Evolutionary conservation across 2,888 invertebrate genomes (phyloP), one percentile per base, ranked within the genome.

Genomic region (Odontocolon sp.): DNA sequence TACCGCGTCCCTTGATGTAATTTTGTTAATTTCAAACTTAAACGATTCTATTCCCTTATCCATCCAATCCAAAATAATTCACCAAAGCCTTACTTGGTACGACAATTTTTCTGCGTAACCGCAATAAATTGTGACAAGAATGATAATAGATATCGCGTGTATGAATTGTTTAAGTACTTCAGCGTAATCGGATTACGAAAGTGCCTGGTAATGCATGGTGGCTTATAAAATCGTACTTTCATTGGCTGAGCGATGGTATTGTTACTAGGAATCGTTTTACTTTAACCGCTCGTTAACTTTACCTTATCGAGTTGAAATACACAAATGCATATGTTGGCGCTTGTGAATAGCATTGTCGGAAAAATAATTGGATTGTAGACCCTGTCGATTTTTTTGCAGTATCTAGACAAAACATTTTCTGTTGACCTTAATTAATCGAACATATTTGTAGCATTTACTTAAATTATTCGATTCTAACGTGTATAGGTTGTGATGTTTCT

Each of bases 91-190:
- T 42, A 76, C 78, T 45, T 61, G 50, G 8, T 57, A 36, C 33
- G 64, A 76, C 36, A 78, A 50, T 33, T 28, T 63, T 42, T 64
- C 66, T 4, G 79, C 61, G 14, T 56, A 77, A 3, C 73, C 70
- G 54, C 79, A 79, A 28, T 77, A 79, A 26, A 79, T 67, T 9
- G 66, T 63, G 21, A 54, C 63, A 21, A 77, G 76, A 21, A 66
- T 31, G n/a, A 54, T 21, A 0, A 73, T 42, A 9, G 63, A 56
- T 4, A 50, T 23, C 6, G 42, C 36, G 33, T 77, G 77, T 3
- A 54, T 21, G 3, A 77, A 38, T 50, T 50, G 28, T 14, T 77
- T 77, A 28, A 52, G 18, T 8, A 61, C 47, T 63, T 77, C 77
- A 1, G 59, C 36, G 33, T 59, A 66, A 28, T 76, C 61, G 2